Evolutionary conservation across 1,140 invertebrate genomes (phyloP).

Genomic region (Drosophila neocordata): DNA sequence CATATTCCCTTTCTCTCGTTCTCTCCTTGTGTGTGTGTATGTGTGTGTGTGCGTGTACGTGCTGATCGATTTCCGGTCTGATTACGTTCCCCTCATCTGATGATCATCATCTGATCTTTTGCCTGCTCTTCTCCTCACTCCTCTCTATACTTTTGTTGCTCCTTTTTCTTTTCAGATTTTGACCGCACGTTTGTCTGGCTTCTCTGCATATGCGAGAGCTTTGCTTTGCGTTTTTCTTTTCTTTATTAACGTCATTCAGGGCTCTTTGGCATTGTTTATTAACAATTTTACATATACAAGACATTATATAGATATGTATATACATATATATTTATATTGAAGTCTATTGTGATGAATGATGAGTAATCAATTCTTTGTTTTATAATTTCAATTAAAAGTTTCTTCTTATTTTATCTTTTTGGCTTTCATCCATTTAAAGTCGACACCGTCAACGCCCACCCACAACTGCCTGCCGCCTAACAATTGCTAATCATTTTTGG

Average conservation of each 20-base stretch:
- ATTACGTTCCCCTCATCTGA: constrained; percentile 65
- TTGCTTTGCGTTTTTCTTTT: constrained; percentile 47
- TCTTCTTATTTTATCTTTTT: background rate
- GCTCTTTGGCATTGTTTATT: constrained; percentile 36
- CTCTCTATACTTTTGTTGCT: background rate
- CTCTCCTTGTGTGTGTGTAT: constrained; percentile 32
- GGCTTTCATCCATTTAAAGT: background rate
- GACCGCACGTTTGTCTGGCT: constrained; percentile 71
- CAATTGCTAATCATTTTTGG: constrained; percentile 58
- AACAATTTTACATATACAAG: constrained; percentile 13
- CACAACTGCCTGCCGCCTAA: background rate
- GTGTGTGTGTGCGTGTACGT: constrained; percentile 49
- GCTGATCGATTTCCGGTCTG: constrained; percentile 82
- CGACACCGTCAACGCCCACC: background rate
- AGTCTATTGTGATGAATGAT: constrained; percentile 38
- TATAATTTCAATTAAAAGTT: background rate
- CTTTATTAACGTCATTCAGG: constrained; percentile 59
- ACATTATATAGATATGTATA: constrained; percentile 4
- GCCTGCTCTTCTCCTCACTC: constrained; percentile 11
- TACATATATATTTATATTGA: constrained; percentile 33
- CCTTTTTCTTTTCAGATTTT: constrained; percentile 18
- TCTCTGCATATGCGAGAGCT: constrained; percentile 30
- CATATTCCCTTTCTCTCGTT: background rate
- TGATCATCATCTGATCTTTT: constrained; percentile 58
- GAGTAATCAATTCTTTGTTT: constrained; percentile 20